Evolutionary conservation across 1,140 invertebrate genomes (phyloP).

Genomic region (Drosophila rhopaloa): DNA sequence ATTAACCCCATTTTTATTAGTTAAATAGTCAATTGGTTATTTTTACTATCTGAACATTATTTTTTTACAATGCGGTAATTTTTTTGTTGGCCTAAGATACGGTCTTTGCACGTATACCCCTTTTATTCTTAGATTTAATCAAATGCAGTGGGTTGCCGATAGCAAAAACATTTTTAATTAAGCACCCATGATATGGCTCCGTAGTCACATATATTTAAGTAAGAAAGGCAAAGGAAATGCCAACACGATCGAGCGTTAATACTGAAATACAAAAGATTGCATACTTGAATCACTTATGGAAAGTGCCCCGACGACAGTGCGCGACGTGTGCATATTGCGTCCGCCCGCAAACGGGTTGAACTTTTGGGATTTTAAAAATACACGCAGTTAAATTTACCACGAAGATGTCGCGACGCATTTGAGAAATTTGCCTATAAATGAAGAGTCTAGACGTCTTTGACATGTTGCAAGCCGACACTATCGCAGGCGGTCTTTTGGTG

Average conservation of each 20-base stretch:
- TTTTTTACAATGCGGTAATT: not conserved
- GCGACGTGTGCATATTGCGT: conserved; percentile 30
- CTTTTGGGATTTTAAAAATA: conserved; percentile 71
- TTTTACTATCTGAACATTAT: too few species aligned
- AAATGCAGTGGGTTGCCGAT: not conserved
- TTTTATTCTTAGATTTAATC: not conserved
- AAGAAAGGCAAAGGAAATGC: conserved; percentile 40
- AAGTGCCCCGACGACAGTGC: conserved; percentile 19
- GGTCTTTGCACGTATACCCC: not conserved
- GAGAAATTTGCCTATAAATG: conserved; percentile 57
- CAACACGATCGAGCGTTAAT: conserved; percentile 27
- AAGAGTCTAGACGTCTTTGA: conserved; percentile 70
- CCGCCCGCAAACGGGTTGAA: conserved; percentile 42
- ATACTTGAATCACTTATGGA: conserved; percentile 39
- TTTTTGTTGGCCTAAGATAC: not conserved
- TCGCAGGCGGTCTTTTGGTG: conserved; percentile 31
- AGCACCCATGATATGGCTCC: conserved; percentile 3
- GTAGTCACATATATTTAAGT: not conserved
- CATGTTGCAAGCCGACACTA: conserved; percentile 49
- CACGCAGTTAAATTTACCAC: conserved; percentile 65
- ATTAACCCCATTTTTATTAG: too few species aligned
- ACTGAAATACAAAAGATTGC: conserved; percentile 40
- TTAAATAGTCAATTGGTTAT: too few species aligned
- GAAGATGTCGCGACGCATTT: conserved; percentile 75
- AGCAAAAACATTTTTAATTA: conserved; percentile 19